Percentiles rank a stretch among this genome's conserved stretches.
phyloP scores from a whole-genome alignment of 2,888 invertebrate genomes.

The Anodontia alba region DNA sequence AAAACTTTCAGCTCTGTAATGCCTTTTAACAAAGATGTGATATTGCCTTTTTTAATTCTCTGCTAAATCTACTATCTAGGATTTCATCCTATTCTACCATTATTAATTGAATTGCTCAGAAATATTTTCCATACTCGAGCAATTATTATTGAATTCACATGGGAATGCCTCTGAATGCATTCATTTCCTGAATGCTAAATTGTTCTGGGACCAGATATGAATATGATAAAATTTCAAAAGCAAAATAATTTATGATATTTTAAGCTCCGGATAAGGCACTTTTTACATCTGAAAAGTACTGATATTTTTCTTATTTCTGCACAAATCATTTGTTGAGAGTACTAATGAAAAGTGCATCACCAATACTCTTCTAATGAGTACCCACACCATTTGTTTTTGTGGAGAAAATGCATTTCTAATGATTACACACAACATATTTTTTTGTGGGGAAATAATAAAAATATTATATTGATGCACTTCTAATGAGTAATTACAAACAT shows the following conservation, averaged over 20 bases:
- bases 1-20: background rate
- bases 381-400: too few species aligned
- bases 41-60: background rate
- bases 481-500: too few species aligned
- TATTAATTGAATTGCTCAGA: slow-evolving; percentile 12
- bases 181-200: slow-evolving; percentile 7
- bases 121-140: background rate
- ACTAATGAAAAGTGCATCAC: too few species aligned
- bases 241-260: slow-evolving; percentile 12
- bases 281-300: too few species aligned
- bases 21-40: background rate
- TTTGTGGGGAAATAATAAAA: too few species aligned
- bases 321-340: too few species aligned
- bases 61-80: background rate
- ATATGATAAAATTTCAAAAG: slow-evolving; percentile 9
- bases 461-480: too few species aligned
- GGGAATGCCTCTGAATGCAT: background rate
- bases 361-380: too few species aligned
- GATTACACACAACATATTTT: too few species aligned
- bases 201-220: slow-evolving; percentile 15
- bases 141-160: background rate
- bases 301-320: too few species aligned
- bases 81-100: background rate
- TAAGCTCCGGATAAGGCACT: background rate
- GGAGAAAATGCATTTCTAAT: too few species aligned